Evolutionary conservation across 2,113 vertebrate genomes (phyloP).

Genomic region (Carollia perspicillata): DNA sequence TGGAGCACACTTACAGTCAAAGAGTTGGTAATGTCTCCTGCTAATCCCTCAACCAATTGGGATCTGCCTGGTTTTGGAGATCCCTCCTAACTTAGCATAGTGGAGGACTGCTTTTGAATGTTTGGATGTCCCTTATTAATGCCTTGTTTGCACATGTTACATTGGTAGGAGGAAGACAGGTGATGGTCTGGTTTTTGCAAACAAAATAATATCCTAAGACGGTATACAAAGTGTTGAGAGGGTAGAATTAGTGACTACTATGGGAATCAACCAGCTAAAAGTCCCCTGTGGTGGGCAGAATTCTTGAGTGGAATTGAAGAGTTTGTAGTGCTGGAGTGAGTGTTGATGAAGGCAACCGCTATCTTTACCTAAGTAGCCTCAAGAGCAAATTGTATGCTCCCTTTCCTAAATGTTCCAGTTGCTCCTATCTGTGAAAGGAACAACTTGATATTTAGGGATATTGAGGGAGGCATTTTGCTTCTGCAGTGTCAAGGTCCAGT

Average conservation of each 20-base stretch:
- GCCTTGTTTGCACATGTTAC: not conserved
- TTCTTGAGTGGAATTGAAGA: not conserved
- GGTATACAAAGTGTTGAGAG: not conserved
- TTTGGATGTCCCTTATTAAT: not conserved
- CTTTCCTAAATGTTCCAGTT: not conserved
- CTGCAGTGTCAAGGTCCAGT: not conserved
- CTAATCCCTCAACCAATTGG: not conserved
- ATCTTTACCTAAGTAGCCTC: not conserved
- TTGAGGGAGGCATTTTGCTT: not conserved
- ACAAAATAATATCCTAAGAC: not conserved
- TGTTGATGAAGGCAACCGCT: not conserved
- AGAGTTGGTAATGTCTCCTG: not conserved
- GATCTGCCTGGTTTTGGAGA: not conserved
- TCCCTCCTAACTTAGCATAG: not conserved
- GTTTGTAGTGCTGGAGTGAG: not conserved
- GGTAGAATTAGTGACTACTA: not conserved
- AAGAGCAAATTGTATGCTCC: not conserved
- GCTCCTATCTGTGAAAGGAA: not conserved
- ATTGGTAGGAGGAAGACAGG: not conserved
- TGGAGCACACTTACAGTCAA: not conserved
- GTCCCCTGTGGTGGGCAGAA: not conserved
- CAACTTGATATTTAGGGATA: not conserved
- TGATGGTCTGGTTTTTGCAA: not conserved
- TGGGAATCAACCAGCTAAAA: not conserved
- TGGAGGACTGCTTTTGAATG: not conserved